Base-by-base conservation (phyloP, 2,797 vertebrate genomes). In the Esox masquinongy region DNA sequence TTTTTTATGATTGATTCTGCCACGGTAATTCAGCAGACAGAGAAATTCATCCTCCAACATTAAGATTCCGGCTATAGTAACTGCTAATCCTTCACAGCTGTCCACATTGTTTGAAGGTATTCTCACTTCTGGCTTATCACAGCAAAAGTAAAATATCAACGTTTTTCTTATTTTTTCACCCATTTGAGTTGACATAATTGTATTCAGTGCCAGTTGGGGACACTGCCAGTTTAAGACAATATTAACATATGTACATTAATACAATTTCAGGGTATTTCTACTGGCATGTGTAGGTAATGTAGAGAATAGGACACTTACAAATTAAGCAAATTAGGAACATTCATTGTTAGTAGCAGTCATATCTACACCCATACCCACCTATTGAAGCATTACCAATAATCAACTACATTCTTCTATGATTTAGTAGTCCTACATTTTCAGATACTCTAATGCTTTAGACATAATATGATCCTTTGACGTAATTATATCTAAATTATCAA, bases 21-120 rank as follows among this genome's bases (percentile, higher is more conserved):
- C 39, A 68, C 39, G 0, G 51, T 82, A 64, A 77, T 79, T 77
- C 71, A 69, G 15, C 68, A 51, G 66, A 72, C 64, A 77, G 31
- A 75, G 73, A 66, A 77, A 36, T 75, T 34, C 34, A 15, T 75
- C 74, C 14, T 73, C 64, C 49, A 74, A 24, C 68, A 26, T 72
- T 75, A 56, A 74, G 24, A 74, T 36, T 74, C 84, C 83, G 76
- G 80, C 82, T 77, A 83, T 85, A 76, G 82, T 64, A 85, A 83
- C 80, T 61, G 77, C 71, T 53, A 74, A 70, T 63, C 77, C 72
- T 64, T 66, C 71, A 68, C 71, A 68, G 74, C 70, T 74, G 59
- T 76, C 70, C 72, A n/a, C 53, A 43, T 34, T 49, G 9, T 24
- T 0, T 5, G n/a, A 36, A 24, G 26, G 47, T 83, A 78, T 82